Percentiles rank a stretch among this genome's conserved stretches.
phyloP scores from a whole-genome alignment of 1,140 invertebrate species.

The Adoxophyes honmai region DNA sequence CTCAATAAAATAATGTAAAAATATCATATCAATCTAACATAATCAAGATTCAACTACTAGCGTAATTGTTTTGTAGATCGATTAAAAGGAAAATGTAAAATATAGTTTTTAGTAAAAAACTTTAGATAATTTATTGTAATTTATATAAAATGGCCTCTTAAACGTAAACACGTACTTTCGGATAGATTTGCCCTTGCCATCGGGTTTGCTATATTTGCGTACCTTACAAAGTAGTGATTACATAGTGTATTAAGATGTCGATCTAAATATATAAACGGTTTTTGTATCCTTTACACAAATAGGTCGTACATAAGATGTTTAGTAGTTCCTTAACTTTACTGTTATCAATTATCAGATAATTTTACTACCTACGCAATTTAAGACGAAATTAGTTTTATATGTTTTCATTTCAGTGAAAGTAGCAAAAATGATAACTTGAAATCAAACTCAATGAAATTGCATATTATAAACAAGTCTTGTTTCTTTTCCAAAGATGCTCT shows the following conservation, averaged over 20 bases:
- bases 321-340: conserved; percentile 25
- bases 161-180: conserved; percentile 58
- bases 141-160: conserved; percentile 44
- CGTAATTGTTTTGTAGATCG: background rate
- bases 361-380: background rate
- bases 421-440: too few relatives aligned
- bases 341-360: background rate
- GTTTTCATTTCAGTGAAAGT: too few relatives aligned
- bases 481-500: background rate
- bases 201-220: conserved; percentile 16
- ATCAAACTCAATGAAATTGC: too few relatives aligned
- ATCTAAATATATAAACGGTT: conserved; percentile 17
- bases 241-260: conserved; percentile 14
- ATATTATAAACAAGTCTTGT: too few relatives aligned
- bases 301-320: conserved; percentile 22
- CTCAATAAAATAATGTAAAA: conserved; percentile 22
- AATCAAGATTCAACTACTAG: conserved; percentile 10
- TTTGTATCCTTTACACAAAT: conserved; percentile 19
- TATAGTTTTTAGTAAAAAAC: background rate
- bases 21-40: conserved; percentile 17
- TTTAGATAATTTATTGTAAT: conserved; percentile 5
- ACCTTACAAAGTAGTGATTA: conserved; percentile 17
- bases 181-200: conserved; percentile 50
- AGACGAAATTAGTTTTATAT: too few relatives aligned
- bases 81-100: background rate